These are phyloP conservation scores for Elephantulus edwardii DNA, from an alignment of 2,113 vertebrate species.

Conservation along the genomic window DNA sequence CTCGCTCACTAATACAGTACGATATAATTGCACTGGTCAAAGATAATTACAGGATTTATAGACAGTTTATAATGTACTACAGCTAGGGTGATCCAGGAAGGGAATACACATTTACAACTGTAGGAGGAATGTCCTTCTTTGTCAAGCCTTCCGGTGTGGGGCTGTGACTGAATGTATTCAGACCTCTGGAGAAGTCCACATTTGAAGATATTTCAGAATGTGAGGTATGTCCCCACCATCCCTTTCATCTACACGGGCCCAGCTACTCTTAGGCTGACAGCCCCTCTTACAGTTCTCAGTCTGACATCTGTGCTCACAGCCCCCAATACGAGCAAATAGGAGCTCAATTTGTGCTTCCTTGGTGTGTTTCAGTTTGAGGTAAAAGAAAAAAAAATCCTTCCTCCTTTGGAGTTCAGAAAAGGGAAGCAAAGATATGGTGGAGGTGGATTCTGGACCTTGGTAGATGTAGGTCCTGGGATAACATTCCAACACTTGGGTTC, in stretches of 20 bases:
- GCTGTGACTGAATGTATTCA: background rate
- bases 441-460: background rate
- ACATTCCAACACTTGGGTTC: too few relatives aligned
- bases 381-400: background rate
- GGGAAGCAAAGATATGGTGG: background rate
- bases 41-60: constrained; percentile 54
- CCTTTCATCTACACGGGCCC: background rate
- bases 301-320: too few relatives aligned
- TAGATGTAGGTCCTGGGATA: background rate
- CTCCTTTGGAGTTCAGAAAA: background rate
- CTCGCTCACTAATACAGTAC: background rate
- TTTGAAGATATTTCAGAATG: background rate
- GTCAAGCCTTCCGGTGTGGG: background rate
- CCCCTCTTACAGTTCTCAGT: background rate
- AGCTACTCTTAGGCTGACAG: background rate
- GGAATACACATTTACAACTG: background rate
- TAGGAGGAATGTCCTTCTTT: background rate
- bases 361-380: constrained; percentile 2
- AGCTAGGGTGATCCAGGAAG: background rate
- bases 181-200: background rate
- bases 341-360: background rate
- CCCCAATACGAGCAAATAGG: background rate
- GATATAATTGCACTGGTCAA: constrained; percentile 1
- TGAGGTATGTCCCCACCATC: background rate
- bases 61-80: constrained; percentile 10